Base-by-base conservation (phyloP, 2,888 invertebrate genomes). In the Ramazzottius varieornatus region DNA sequence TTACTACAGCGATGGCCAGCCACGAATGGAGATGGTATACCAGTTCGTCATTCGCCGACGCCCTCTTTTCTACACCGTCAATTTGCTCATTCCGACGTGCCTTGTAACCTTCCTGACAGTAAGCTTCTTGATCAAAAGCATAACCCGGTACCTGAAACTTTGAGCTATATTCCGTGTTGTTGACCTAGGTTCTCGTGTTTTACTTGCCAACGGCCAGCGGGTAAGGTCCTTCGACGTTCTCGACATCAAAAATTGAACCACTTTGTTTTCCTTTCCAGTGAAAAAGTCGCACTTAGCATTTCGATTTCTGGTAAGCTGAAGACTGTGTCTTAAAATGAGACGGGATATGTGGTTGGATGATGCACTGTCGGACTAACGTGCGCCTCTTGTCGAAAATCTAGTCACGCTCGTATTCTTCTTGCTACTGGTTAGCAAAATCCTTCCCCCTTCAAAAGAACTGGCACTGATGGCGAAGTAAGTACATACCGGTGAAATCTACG, bases 31-130 rank as follows among this genome's bases (percentile, higher is more conserved):
- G 29, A 54, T 54, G 54, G 54, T 54, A 24, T 54, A 54, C 24
- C 29, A 54, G 4, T 54, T 54, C 24, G 54, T 54, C 4, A 54
- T 54, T 16, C 54, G 29, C 8, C 20, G 54, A 54, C 8, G 54
- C 16, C 54, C 54, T 4, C 54, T 54, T 8, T 54, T 54, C 24
- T 54, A 54, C 29, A 29, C 29, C 4, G 54, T 54, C 54, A 54
- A 54, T 54, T 54, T 54, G 54, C 54, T 54, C 54, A 54, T 54
- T 54, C 54, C 54, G 8, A 54, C 54, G 4, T 54, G 54, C 54
- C 29, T 54, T 4, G 29, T 54, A 8, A 54, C 54, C 29, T 54
- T 54, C 29, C 54, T 54, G 4, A 54, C 54, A 29, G 54, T 54
- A 54, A 54, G 40, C 20, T 40, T 40, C n/a, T n/a, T n/a, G n/a